Evolutionary conservation across 2,113 vertebrate genomes (phyloP).

Genomic region (Nycticebus coucang): DNA sequence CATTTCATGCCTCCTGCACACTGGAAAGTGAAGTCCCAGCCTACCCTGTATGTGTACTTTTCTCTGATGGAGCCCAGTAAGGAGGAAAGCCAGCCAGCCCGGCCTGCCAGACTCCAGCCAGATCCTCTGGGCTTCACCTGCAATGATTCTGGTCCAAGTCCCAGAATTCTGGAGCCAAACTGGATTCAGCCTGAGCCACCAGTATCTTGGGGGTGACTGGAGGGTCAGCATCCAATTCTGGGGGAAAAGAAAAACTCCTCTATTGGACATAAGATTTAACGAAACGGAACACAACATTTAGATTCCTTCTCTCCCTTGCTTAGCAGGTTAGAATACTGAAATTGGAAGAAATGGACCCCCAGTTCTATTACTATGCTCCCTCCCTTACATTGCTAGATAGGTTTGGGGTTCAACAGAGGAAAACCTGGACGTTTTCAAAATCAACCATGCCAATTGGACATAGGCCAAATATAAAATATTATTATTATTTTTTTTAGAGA

Average conservation of each 20-base stretch:
- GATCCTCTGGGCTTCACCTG: conserved; percentile 45
- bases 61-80: conserved; percentile 49
- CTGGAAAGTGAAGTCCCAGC: neutral
- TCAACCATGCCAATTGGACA: neutral
- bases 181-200: conserved; percentile 12
- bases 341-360: neutral
- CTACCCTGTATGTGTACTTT: neutral
- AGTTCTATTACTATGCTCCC: neutral
- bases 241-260: neutral
- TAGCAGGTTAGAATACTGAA: neutral
- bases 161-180: conserved; percentile 50
- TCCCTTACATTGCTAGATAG: neutral
- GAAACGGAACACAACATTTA: neutral
- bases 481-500: no score
- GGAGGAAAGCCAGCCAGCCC: neutral
- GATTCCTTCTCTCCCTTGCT: conserved; percentile 13
- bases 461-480: neutral
- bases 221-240: neutral
- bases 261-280: conserved; percentile 1
- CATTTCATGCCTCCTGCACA: conserved; percentile 51
- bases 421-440: neutral
- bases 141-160: neutral
- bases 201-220: conserved; percentile 1
- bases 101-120: conserved; percentile 2
- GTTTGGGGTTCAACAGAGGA: neutral